A percentile compares a stretch with the other conserved stretches of the same genome.
Evolutionary conservation across 2,113 vertebrate species (phyloP).

Genomic region (Corythornis cristatus): DNA sequence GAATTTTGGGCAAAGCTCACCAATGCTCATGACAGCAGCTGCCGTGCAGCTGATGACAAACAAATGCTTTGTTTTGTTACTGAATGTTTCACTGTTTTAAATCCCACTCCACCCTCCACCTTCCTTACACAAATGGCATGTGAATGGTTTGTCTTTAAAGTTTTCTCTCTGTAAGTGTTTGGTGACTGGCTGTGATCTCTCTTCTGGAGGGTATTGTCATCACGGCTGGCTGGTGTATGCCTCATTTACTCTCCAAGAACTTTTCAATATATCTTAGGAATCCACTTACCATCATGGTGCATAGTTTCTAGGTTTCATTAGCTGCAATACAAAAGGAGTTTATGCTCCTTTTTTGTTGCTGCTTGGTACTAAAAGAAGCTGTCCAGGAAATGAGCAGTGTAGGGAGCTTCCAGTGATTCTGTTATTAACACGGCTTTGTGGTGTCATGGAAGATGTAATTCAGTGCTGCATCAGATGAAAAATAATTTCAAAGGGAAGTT

Average conservation of each 20-base stretch:
- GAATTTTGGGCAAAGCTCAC: neutral
- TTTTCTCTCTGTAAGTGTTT: neutral
- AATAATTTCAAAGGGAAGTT: constrained; percentile 30
- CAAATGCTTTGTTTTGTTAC: neutral
- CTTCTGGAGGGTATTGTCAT: neutral
- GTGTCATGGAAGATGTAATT: neutral
- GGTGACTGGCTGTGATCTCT: neutral
- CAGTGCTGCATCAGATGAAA: neutral
- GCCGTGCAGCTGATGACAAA: neutral
- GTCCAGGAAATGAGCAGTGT: neutral
- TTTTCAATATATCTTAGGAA: neutral
- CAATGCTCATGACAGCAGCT: neutral
- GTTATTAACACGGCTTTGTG: neutral
- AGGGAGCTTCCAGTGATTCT: neutral
- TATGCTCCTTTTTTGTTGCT: neutral
- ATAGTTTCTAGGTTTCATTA: neutral
- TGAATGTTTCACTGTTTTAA: neutral
- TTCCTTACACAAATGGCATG: neutral
- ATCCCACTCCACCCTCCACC: neutral
- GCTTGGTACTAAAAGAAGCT: neutral
- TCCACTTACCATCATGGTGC: neutral
- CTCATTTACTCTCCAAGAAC: constrained; percentile 2
- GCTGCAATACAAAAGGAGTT: neutral
- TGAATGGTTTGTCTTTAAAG: neutral
- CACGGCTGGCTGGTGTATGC: neutral